phyloP scores from a whole-genome alignment of 2,888 invertebrate species.

The Cyclophora punctaria region DNA sequence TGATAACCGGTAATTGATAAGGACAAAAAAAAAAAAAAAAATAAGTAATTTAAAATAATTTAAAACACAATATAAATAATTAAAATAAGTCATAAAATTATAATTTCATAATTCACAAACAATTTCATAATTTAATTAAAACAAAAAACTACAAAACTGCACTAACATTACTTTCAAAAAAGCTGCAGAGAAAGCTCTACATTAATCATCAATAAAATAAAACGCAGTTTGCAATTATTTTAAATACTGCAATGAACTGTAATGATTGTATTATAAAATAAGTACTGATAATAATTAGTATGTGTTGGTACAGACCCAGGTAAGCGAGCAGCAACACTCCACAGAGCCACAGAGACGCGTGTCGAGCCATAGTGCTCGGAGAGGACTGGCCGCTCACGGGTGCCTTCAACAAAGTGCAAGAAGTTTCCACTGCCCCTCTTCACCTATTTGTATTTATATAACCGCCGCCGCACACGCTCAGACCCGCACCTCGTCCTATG shows the following conservation, averaged over 20 bases:
- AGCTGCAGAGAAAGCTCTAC: neutral
- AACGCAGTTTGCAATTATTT: neutral
- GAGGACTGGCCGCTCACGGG: constrained; percentile 61
- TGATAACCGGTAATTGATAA: no score
- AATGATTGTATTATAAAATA: neutral
- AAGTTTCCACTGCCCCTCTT: constrained; percentile 70
- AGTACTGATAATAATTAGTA: constrained; percentile 8
- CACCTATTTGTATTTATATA: constrained; percentile 74
- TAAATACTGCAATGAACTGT: neutral
- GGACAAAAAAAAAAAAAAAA: no score
- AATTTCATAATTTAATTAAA: no score
- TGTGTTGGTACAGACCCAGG: constrained; percentile 57
- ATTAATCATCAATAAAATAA: neutral
- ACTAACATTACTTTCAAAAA: no score
- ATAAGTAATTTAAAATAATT: no score
- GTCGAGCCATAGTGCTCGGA: constrained; percentile 74
- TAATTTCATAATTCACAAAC: no score
- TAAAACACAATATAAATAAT: no score
- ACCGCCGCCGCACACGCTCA: constrained; percentile 43
- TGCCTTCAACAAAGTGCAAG: constrained; percentile 69
- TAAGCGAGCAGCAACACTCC: constrained; percentile 63
- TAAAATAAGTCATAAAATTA: no score
- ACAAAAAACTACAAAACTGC: no score
- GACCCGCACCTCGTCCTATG: constrained; percentile 46
- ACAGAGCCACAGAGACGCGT: constrained; percentile 63